Conservation (phyloP, 2,888 invertebrate species). For the Protodeltote pygarga region DNA sequence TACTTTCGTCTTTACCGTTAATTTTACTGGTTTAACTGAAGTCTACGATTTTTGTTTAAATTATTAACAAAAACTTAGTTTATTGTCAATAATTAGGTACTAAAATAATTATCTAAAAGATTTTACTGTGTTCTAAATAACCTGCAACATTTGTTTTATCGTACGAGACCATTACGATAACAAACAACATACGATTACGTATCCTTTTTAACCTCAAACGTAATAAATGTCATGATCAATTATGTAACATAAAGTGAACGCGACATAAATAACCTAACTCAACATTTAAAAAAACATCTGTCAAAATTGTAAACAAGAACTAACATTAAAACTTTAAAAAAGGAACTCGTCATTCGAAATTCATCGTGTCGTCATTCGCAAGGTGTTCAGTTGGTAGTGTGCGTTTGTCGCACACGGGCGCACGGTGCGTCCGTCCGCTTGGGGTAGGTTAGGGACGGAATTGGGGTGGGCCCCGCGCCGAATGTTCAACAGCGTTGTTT, state of each 20-base stretch:
- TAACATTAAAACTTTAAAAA: slow-evolving; percentile 33
- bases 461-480: slow-evolving; percentile 78
- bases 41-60: too few species aligned
- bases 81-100: too few species aligned
- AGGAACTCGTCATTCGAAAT: slow-evolving; percentile 38
- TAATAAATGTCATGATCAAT: slow-evolving; percentile 26
- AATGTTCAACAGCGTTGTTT: slow-evolving; percentile 82
- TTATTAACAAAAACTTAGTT: too few species aligned
- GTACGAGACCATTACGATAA: slow-evolving; percentile 11
- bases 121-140: too few species aligned
- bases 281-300: slow-evolving; percentile 26
- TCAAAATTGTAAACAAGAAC: slow-evolving; percentile 40
- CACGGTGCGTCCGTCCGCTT: slow-evolving; percentile 60
- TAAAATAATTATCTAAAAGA: too few species aligned
- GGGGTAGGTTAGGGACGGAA: slow-evolving; percentile 83
- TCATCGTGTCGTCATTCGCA: slow-evolving; percentile 45
- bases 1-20: slow-evolving; percentile 20
- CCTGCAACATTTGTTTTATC: too few species aligned
- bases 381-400: slow-evolving; percentile 46
- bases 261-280: slow-evolving; percentile 24
- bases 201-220: slow-evolving; percentile 19
- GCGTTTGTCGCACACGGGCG: slow-evolving; percentile 46
- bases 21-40: slow-evolving; percentile 23
- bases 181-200: slow-evolving; percentile 11
- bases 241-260: slow-evolving; percentile 14